Evolutionary conservation across 1,140 invertebrate species (phyloP).

Genomic region (Micrasema minimum): DNA sequence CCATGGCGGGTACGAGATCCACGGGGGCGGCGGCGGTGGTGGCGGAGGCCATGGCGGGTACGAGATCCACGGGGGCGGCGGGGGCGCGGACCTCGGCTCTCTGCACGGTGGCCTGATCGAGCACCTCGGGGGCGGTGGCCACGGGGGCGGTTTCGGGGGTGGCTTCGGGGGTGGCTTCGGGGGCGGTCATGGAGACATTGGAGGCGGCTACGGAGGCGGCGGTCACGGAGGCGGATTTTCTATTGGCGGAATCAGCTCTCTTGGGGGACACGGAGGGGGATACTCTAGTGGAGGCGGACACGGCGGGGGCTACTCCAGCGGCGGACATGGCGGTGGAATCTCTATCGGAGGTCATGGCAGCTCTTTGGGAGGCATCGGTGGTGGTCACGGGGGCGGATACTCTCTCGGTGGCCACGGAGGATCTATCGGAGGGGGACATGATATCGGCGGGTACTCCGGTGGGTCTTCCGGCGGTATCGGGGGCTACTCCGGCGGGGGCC

Average conservation of each 20-base stretch:
- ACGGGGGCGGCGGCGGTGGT: slow-evolving; percentile 30
- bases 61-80: slow-evolving; percentile 19
- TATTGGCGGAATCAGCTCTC: slow-evolving; percentile 6
- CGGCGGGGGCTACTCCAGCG: slow-evolving; percentile 13
- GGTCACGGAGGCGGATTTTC: background rate
- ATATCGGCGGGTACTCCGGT: background rate
- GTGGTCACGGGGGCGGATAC: slow-evolving; percentile 22
- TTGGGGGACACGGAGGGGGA: slow-evolving; percentile 16
- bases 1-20: too few species aligned
- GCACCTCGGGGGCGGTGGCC: slow-evolving; percentile 16
- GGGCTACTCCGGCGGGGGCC: slow-evolving; percentile 16
- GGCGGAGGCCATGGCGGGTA: slow-evolving; percentile 21
- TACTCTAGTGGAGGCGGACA: slow-evolving; percentile 1
- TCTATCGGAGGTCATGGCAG: slow-evolving; percentile 24
- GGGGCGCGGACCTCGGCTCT: slow-evolving; percentile 25
- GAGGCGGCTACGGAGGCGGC: slow-evolving; percentile 18
- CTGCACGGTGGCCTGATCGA: slow-evolving; percentile 4
- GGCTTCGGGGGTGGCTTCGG: slow-evolving; percentile 35
- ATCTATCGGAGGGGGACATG: slow-evolving; percentile 15
- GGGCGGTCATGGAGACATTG: slow-evolving; percentile 28
- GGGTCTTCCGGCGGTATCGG: slow-evolving; percentile 10
- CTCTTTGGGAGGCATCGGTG: slow-evolving; percentile 10
- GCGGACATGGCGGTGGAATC: slow-evolving; percentile 29
- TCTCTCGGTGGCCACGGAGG: slow-evolving; percentile 22
- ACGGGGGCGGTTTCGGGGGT: slow-evolving; percentile 22